Percentiles rank a stretch among this genome's conserved stretches.
Conservation (phyloP, 2,888 invertebrate species). For the Polymixis flavicincta region DNA sequence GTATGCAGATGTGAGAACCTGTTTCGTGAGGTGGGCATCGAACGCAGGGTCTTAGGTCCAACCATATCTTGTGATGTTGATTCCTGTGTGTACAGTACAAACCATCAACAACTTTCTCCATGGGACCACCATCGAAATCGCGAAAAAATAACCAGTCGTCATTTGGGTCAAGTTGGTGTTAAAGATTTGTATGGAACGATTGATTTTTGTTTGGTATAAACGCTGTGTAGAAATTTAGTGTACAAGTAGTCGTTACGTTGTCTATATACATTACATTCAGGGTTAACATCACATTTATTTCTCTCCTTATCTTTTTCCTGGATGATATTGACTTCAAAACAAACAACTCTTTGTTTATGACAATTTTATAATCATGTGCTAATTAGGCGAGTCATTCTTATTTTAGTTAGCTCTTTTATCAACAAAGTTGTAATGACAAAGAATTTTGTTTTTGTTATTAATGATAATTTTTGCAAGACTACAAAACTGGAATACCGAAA, state of each 20-base stretch:
- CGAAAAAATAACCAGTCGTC: neutral
- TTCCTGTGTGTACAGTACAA: neutral
- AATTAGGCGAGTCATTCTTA: neutral
- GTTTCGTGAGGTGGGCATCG: too few relatives aligned
- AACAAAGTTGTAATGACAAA: conserved; percentile 2
- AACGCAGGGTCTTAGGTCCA: too few relatives aligned
- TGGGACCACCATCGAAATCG: neutral
- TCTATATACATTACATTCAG: neutral
- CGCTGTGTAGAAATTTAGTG: neutral
- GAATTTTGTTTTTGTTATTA: neutral
- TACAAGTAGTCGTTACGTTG: neutral
- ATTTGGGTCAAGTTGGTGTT: neutral
- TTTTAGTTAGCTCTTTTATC: neutral
- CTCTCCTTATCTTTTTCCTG: neutral
- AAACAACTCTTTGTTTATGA: neutral
- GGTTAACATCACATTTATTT: neutral
- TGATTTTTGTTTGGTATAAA: neutral
- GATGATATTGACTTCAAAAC: neutral
- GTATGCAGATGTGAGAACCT: too few relatives aligned
- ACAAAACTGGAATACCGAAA: neutral
- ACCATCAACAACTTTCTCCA: neutral
- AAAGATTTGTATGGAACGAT: neutral
- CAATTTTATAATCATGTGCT: neutral
- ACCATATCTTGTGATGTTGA: too few relatives aligned
- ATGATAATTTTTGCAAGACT: neutral